A percentile compares a stretch with the other conserved stretches of the same genome.
phyloP scores from a whole-genome alignment of 2,888 invertebrate genomes.

The Adela reaumurella region DNA sequence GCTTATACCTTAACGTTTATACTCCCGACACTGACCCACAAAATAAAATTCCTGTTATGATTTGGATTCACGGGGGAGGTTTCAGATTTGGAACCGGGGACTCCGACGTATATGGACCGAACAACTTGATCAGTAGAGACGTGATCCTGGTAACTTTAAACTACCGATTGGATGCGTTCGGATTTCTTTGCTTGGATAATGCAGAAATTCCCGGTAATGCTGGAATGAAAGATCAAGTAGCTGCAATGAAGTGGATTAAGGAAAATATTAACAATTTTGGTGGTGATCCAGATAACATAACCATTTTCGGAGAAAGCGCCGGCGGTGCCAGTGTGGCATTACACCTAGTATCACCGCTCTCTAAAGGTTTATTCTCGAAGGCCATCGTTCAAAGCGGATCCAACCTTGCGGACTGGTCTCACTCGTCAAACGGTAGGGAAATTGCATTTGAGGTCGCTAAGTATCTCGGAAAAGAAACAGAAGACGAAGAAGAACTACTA shows the following conservation, averaged over 20 bases:
- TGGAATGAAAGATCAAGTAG: slow-evolving; percentile 45
- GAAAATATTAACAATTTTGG: slow-evolving; percentile 34
- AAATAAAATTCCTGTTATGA: slow-evolving; percentile 22
- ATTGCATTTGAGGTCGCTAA: slow-evolving; percentile 24
- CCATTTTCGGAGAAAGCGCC: slow-evolving; percentile 43
- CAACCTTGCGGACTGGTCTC: slow-evolving; percentile 23
- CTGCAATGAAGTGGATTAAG: slow-evolving; percentile 35
- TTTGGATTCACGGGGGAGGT: slow-evolving; percentile 28
- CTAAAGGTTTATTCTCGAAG: slow-evolving; percentile 33
- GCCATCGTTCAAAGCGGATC: slow-evolving; percentile 29
- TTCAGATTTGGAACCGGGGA: slow-evolving; percentile 29
- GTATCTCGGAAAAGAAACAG: slow-evolving; percentile 21
- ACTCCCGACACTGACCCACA: slow-evolving; percentile 17
- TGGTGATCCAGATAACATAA: slow-evolving; percentile 32
- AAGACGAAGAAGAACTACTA: slow-evolving; percentile 21
- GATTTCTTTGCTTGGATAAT: slow-evolving; percentile 33
- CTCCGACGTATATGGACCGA: slow-evolving; percentile 29
- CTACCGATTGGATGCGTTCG: slow-evolving; percentile 34
- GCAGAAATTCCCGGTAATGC: slow-evolving; percentile 41
- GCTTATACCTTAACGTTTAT: slow-evolving; percentile 27
- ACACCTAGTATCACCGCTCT: slow-evolving; percentile 40
- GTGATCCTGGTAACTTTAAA: slow-evolving; percentile 38
- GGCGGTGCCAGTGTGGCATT: slow-evolving; percentile 27
- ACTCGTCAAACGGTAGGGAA: slow-evolving; percentile 17
- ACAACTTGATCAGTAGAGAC: slow-evolving; percentile 29